Evolutionary conservation across 2,113 vertebrate genomes (phyloP).

Genomic region (Capreolus pygargus): DNA sequence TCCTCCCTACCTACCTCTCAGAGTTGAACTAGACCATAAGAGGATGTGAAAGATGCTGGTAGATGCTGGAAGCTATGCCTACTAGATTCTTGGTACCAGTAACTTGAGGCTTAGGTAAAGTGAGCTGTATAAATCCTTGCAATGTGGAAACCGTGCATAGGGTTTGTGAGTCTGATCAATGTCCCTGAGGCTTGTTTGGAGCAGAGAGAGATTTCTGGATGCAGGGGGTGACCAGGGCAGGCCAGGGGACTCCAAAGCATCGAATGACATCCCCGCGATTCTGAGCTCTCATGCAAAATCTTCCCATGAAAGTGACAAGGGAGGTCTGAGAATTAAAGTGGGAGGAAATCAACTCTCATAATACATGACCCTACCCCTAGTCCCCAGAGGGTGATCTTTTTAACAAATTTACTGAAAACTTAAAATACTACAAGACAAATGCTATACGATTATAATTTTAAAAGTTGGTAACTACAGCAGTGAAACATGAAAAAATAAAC

Average conservation of each 20-base stretch:
- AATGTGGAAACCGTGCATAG: fast-evolving
- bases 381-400: neutral
- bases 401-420: neutral
- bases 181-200: too few relatives aligned
- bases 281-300: neutral
- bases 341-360: neutral
- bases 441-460: neutral
- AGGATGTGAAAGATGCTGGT: neutral
- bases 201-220: neutral
- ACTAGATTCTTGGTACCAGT: fast-evolving
- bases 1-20: neutral
- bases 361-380: fast-evolving
- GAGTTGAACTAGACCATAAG: neutral
- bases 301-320: neutral
- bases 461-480: neutral
- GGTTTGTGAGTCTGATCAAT: neutral
- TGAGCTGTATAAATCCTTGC: neutral
- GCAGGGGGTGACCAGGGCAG: neutral
- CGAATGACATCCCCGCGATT: fast-evolving
- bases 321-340: neutral
- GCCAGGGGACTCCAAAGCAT: too few relatives aligned
- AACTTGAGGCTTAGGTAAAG: neutral
- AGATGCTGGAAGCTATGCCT: too few relatives aligned
- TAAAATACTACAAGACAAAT: neutral
- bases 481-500: neutral